These are phyloP conservation scores for Pomatostomus ruficeps DNA, from an alignment of 2,113 vertebrate species.

Conservation along the genomic window DNA sequence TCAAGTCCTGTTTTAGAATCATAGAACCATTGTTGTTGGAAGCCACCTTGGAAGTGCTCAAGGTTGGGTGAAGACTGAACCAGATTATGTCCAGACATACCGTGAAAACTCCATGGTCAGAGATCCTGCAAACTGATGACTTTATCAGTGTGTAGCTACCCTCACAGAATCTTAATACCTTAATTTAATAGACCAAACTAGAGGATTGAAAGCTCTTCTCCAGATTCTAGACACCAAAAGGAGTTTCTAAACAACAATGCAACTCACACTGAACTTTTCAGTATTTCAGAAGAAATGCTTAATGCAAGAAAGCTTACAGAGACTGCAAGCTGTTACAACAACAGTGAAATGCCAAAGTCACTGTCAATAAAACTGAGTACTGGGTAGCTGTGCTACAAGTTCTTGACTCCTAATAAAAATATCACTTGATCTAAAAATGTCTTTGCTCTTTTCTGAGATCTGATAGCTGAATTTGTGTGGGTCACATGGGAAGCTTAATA, in stretches of 20 bases:
- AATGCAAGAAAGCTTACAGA: background rate
- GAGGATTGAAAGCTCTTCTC: background rate
- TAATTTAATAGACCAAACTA: background rate
- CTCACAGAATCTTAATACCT: background rate
- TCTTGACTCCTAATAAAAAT: background rate
- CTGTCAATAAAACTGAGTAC: background rate
- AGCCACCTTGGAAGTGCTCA: background rate
- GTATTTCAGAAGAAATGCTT: background rate
- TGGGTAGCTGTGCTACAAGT: background rate
- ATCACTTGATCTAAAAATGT: background rate
- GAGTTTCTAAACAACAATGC: background rate
- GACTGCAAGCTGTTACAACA: background rate
- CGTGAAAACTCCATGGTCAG: background rate
- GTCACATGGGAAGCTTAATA: background rate
- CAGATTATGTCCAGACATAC: background rate
- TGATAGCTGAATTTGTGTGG: background rate
- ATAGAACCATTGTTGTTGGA: background rate
- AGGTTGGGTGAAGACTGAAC: background rate
- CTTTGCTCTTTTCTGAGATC: background rate
- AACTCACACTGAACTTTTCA: background rate
- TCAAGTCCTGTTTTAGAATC: background rate
- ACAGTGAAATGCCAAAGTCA: background rate
- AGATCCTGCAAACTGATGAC: background rate
- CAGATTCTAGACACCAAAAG: background rate
- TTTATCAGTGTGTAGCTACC: background rate